A percentile compares a stretch with the other conserved stretches of the same genome.
Conservation (phyloP, 1,140 invertebrate species). For the Pectinophora gossypiella region DNA sequence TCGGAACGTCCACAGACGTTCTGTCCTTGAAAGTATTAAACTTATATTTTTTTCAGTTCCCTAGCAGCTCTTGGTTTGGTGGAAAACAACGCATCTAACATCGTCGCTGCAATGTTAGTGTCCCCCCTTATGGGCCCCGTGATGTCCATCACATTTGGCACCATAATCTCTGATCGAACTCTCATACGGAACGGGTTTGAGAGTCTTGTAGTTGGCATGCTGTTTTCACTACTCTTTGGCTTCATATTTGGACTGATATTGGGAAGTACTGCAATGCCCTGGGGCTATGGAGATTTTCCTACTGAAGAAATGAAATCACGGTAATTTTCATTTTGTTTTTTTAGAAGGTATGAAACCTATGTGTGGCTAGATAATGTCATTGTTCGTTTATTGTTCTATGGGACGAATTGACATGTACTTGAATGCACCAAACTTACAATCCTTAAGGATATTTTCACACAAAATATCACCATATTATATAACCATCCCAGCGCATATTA, state of each 20-base stretch:
- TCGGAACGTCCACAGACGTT: too few species aligned
- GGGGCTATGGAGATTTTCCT: constrained; percentile 87
- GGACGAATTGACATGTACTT: too few species aligned
- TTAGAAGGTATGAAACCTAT: too few species aligned
- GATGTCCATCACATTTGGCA: constrained; percentile 89
- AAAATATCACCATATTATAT: too few species aligned
- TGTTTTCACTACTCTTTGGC: constrained; percentile 84
- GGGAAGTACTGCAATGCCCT: constrained; percentile 83
- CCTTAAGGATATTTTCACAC: too few species aligned
- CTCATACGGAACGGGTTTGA: constrained; percentile 80
- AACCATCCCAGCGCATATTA: too few species aligned
- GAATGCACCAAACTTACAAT: too few species aligned
- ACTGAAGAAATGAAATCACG: constrained; percentile 88
- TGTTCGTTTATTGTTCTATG: too few species aligned
- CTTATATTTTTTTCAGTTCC: constrained; percentile 66
- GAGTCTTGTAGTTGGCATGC: constrained; percentile 82
- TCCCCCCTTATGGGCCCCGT: constrained; percentile 93
- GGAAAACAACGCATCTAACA: constrained; percentile 83
- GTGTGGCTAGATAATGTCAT: too few species aligned
- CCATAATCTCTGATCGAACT: constrained; percentile 83
- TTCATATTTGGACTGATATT: constrained; percentile 87
- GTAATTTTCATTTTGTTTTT: constrained; percentile 55
- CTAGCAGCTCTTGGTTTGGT: constrained; percentile 77
- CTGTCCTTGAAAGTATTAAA: too few species aligned
- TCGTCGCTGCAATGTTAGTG: constrained; percentile 91